Evolutionary conservation across 2,113 vertebrate species (phyloP).

Genomic region (Sebastes schlegelii): DNA sequence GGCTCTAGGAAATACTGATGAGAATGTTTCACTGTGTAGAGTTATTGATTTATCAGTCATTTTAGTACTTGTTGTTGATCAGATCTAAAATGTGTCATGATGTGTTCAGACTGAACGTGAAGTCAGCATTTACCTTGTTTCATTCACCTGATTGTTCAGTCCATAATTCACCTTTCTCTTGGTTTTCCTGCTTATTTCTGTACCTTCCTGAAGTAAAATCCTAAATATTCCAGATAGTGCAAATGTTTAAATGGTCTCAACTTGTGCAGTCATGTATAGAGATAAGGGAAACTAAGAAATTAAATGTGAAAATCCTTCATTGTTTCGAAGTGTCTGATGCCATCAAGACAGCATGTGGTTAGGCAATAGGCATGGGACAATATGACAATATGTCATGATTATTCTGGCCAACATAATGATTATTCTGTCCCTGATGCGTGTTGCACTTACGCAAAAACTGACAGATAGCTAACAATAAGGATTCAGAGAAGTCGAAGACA

Average conservation of each 20-base stretch:
- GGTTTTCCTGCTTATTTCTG: neutral
- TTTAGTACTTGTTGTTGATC: neutral
- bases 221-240: neutral
- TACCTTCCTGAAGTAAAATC: neutral
- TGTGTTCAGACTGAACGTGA: neutral
- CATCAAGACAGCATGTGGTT: neutral
- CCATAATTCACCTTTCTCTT: neutral
- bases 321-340: neutral
- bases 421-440: too few relatives aligned
- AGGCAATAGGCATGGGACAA: too few relatives aligned
- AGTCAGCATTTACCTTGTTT: neutral
- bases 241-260: neutral
- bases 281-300: neutral
- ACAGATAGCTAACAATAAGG: too few relatives aligned
- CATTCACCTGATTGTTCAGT: neutral
- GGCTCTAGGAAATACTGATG: too few relatives aligned
- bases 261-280: too few relatives aligned
- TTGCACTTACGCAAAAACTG: too few relatives aligned
- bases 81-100: neutral
- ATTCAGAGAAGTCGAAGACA: too few relatives aligned
- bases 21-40: too few relatives aligned
- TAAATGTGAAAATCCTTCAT: neutral
- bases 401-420: too few relatives aligned
- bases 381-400: too few relatives aligned
- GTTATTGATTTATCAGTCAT: neutral